These are phyloP conservation scores for Cryptocheilus praepositus DNA, from an alignment of 2,888 invertebrate species.

Conservation along the genomic window DNA sequence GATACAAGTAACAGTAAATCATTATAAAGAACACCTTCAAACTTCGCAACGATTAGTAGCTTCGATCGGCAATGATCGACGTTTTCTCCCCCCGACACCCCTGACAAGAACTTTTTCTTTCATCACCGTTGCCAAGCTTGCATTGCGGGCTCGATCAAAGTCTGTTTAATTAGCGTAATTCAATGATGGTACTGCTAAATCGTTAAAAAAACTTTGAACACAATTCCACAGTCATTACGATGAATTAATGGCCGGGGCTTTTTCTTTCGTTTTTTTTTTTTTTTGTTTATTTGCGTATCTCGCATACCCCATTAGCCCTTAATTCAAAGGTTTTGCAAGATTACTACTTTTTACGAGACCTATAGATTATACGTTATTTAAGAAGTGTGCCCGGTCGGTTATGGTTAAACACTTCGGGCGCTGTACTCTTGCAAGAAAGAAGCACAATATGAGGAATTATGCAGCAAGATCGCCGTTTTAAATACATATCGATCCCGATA, in stretches of 20 bases:
- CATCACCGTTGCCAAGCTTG: conserved; percentile 33
- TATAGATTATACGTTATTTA: conserved; percentile 10
- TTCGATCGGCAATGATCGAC: conserved; percentile 22
- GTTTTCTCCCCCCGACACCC: background rate
- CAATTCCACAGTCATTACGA: conserved; percentile 52
- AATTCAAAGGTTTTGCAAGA: conserved; percentile 42
- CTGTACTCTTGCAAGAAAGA: conserved; percentile 20
- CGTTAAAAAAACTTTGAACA: conserved; percentile 47
- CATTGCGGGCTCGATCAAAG: conserved; percentile 17
- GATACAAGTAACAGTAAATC: conserved; percentile 45
- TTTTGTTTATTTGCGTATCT: conserved; percentile 1
- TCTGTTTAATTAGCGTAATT: conserved; percentile 40
- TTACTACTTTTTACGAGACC: conserved; percentile 7
- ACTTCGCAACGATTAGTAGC: conserved; percentile 40
- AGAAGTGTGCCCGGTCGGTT: conserved; percentile 12
- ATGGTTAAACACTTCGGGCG: conserved; percentile 32
- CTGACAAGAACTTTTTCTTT: conserved; percentile 2
- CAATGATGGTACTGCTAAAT: conserved; percentile 38
- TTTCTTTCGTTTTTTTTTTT: background rate
- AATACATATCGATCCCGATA: conserved; percentile 13
- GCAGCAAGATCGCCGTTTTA: conserved; percentile 16
- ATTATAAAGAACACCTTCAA: conserved; percentile 47
- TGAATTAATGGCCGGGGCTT: conserved; percentile 43
- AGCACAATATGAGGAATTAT: conserved; percentile 9
- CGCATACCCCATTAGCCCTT: conserved; percentile 26